A percentile compares a stretch with the other conserved stretches of the same genome.
These are phyloP conservation scores for human (Homo sapiens) DNA, from an alignment of 2,113 vertebrate species.

Conservation along the genomic window DNA sequence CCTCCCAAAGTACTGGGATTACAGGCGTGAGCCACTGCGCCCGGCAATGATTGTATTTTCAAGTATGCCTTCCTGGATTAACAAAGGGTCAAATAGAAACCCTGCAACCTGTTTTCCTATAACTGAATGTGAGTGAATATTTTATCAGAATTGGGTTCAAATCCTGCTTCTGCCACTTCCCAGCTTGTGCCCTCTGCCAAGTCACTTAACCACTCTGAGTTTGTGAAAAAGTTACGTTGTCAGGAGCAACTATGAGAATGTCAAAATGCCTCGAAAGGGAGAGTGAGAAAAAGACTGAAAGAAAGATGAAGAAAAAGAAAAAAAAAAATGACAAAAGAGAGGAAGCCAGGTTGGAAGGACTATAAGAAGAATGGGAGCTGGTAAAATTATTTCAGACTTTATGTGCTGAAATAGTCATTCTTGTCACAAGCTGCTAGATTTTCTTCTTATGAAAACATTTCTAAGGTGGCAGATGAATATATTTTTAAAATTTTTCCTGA, in stretches of 20 bases:
- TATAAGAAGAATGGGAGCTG: constrained; percentile 63
- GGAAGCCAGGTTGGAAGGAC: constrained; percentile 36
- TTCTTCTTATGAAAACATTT: constrained; percentile 77
- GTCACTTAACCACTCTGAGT: neutral
- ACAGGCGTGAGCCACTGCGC: too few relatives aligned
- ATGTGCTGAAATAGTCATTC: constrained; percentile 74
- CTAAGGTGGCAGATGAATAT: constrained; percentile 80
- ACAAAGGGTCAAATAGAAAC: neutral
- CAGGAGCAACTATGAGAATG: neutral
- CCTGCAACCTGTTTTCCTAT: constrained; percentile 2
- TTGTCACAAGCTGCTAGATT: constrained; percentile 77
- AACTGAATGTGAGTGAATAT: neutral
- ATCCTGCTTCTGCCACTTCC: neutral
- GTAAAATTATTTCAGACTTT: constrained; percentile 63
- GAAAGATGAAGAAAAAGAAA: neutral
- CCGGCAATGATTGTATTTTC: neutral
- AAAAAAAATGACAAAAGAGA: constrained; percentile 1
- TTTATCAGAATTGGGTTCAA: constrained; percentile 7
- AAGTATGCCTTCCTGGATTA: neutral
- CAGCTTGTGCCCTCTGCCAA: constrained; percentile 11
- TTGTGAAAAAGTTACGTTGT: neutral
- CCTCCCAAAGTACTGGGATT: too few relatives aligned
- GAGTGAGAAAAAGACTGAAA: neutral
- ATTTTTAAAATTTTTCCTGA: constrained; percentile 76
- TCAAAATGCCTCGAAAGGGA: constrained; percentile 38